Evolutionary conservation across 2,797 vertebrate genomes (phyloP).

Genomic region (Naso thynnoides): DNA sequence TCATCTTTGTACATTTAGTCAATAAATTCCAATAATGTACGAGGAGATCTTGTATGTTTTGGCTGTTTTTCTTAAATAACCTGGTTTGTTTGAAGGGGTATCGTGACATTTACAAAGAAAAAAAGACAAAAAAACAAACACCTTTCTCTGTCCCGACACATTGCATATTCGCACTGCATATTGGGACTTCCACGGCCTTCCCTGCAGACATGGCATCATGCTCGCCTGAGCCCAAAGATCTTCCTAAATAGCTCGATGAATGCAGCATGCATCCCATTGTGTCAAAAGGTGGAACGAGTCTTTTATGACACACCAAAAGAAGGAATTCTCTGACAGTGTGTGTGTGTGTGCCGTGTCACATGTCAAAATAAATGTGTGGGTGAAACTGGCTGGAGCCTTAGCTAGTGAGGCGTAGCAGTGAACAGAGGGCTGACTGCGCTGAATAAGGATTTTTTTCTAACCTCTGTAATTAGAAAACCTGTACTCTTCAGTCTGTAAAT

Average conservation of each 20-base stretch:
- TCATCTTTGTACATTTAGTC: neutral
- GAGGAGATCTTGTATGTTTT: neutral
- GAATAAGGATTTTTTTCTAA: conserved; percentile 43
- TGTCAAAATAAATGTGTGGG: conserved; percentile 80
- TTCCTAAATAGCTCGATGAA: conserved; percentile 45
- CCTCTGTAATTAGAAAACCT: conserved; percentile 10
- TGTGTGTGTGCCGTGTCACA: conserved; percentile 70
- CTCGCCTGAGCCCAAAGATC: conserved; percentile 32
- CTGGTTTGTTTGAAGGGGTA: neutral
- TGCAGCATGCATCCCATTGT: conserved; percentile 37
- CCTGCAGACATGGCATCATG: conserved; percentile 23
- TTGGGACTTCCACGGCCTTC: conserved; percentile 1
- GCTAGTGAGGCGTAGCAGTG: conserved; percentile 73
- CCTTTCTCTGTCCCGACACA: neutral
- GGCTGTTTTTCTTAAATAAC: neutral
- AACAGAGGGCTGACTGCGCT: conserved; percentile 49
- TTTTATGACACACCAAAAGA: conserved; percentile 62
- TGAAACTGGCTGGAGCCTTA: conserved; percentile 74
- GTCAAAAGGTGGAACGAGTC: conserved; percentile 57
- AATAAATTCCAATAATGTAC: neutral
- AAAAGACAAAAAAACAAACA: no score
- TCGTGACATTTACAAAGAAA: neutral
- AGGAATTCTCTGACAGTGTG: conserved; percentile 68
- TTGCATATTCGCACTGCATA: conserved; percentile 1
- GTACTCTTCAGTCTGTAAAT: conserved; percentile 43